Conservation (phyloP, 2,113 vertebrate species). For the Perca schrenkii region DNA sequence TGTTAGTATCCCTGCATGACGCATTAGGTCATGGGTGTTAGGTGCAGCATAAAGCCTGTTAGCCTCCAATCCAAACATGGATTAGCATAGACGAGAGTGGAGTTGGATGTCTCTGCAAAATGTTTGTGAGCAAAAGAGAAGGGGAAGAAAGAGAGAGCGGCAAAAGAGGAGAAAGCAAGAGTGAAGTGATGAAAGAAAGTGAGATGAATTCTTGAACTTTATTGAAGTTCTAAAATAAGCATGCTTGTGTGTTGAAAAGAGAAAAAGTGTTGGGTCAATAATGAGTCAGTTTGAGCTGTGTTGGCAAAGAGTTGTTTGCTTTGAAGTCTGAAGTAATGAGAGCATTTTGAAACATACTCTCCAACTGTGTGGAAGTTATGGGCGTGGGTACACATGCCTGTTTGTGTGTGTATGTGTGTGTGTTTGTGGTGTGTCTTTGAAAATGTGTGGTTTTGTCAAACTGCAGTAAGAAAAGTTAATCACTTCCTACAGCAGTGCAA, state of each 20-base stretch:
- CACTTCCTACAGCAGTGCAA: conserved; percentile 56
- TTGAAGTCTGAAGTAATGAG: conserved; percentile 72
- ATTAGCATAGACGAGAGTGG: conserved; percentile 67
- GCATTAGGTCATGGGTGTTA: conserved; percentile 72
- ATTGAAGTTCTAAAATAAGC: conserved; percentile 18
- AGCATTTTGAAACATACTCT: conserved; percentile 58
- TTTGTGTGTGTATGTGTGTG: conserved; percentile 28
- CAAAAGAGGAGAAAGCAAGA: background rate
- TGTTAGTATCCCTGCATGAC: conserved; percentile 56
- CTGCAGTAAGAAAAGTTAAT: conserved; percentile 62
- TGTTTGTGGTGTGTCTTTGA: conserved; percentile 35
- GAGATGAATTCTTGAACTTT: conserved; percentile 22
- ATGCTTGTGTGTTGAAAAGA: conserved; percentile 9
- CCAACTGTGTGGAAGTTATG: conserved; percentile 22
- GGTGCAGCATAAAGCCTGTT: conserved; percentile 72
- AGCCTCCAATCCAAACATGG: conserved; percentile 75
- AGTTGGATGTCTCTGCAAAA: conserved; percentile 49
- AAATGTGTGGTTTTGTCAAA: conserved; percentile 52
- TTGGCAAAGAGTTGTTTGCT: conserved; percentile 58
- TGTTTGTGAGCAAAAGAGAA: conserved; percentile 39
- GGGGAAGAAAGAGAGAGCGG: conserved; percentile 7
- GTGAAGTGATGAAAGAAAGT: conserved; percentile 9
- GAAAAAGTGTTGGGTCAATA: conserved; percentile 49
- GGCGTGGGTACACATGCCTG: conserved; percentile 21
- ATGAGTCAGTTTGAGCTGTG: conserved; percentile 57